These are phyloP conservation scores for Olivierus martensii DNA, from an alignment of 1,140 invertebrate species.

Conservation along the genomic window DNA sequence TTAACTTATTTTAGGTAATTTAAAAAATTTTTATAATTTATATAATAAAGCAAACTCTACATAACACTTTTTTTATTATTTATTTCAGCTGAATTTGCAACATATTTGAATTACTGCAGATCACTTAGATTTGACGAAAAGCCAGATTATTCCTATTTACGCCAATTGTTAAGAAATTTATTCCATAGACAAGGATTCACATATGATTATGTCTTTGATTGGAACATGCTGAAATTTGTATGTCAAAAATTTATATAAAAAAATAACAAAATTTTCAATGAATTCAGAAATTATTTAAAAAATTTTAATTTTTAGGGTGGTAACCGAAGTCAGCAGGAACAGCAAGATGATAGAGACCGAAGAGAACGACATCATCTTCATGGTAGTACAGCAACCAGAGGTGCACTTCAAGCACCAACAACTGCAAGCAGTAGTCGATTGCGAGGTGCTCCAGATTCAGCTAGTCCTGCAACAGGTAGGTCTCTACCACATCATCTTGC, in stretches of 20 bases:
- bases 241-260: background rate
- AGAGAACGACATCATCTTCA: constrained; percentile 12
- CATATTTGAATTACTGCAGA: constrained; percentile 45
- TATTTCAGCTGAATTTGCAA: constrained; percentile 39
- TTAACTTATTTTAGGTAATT: too few relatives aligned
- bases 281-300: background rate
- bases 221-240: constrained; percentile 41
- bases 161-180: constrained; percentile 42
- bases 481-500: constrained; percentile 12
- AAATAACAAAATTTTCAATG: too few relatives aligned
- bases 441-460: constrained; percentile 14
- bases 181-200: constrained; percentile 44
- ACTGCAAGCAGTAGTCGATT: constrained; percentile 16
- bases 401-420: constrained; percentile 12
- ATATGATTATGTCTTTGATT: constrained; percentile 48
- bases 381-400: constrained; percentile 11
- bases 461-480: constrained; percentile 13
- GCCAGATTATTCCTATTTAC: constrained; percentile 44
- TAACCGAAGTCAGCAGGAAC: constrained; percentile 13
- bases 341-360: constrained; percentile 11
- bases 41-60: too few relatives aligned
- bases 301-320: constrained; percentile 4
- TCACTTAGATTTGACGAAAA: constrained; percentile 44
- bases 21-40: too few relatives aligned
- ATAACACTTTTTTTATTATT: constrained; percentile 18